Conservation (phyloP, 2,888 invertebrate genomes). For the Poecilus cupreus region DNA sequence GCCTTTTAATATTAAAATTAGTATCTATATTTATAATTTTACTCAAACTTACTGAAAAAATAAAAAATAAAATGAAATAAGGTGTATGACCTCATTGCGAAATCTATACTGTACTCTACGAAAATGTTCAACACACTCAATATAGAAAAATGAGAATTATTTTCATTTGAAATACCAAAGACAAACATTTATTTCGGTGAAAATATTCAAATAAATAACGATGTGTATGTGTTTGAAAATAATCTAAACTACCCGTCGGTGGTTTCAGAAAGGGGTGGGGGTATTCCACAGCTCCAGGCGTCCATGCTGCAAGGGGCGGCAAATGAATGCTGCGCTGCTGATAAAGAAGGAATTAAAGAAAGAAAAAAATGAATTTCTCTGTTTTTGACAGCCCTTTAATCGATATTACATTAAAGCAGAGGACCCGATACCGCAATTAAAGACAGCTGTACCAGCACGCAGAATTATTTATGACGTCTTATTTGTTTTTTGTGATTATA, state of each 20-base stretch:
- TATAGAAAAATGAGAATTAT: too few species aligned
- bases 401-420: constrained; percentile 63
- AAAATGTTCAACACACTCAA: too few species aligned
- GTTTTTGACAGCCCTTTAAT: constrained; percentile 75
- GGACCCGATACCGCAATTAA: constrained; percentile 36
- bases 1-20: too few species aligned
- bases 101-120: too few species aligned
- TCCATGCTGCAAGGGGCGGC: constrained; percentile 65
- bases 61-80: too few species aligned
- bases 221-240: neutral
- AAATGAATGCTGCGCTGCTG: constrained; percentile 74
- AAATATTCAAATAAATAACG: neutral
- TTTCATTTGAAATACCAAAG: too few species aligned
- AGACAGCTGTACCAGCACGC: constrained; percentile 22
- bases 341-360: constrained; percentile 74
- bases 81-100: too few species aligned
- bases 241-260: neutral
- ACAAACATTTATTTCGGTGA: too few species aligned
- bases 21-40: too few species aligned
- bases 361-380: constrained; percentile 74
- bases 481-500: constrained; percentile 16
- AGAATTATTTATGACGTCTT: constrained; percentile 2
- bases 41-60: too few species aligned
- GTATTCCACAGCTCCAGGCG: constrained; percentile 33
- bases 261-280: constrained; percentile 50